Evolutionary conservation across 2,113 vertebrate genomes (phyloP), one percentile per base, ranked within the genome.

Genomic region (Vulpes ferrilata): DNA sequence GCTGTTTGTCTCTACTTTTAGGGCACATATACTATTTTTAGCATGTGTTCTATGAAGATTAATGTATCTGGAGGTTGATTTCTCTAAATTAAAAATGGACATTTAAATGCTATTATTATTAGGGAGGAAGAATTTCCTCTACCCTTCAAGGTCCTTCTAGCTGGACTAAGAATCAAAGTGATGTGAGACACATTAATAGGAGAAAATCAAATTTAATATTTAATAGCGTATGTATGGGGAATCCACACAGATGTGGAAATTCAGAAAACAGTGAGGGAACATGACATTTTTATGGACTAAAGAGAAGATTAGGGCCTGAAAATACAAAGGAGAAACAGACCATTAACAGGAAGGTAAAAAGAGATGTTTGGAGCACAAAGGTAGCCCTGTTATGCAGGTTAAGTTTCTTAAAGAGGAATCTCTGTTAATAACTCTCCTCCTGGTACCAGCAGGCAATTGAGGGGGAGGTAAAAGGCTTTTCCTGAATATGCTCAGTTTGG

Each of bases 1-100:
- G 57, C 69, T 97, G 48, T 94, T 90, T 97, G 53, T 93, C 96
- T 98, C 95, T 82, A 88, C 80, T 96, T 97, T 98, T 80, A 90
- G 80, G 88, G 53, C 69, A 92, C 27, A 22, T 89, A 8, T 65
- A 38, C 60, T 97, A 90, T 96, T 95, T 87, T 97, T 96, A 96
- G 60, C 48, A 80, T 96, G 53, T 84, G 32, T 93, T 95, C 43
- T 96, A 48, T 96, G 59, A 93, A 81, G 53, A 90, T 73, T 78
- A 82, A 48, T 96, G 27, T 82, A 89, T 90, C 48, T n/a, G 8
- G 51, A 96, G 35, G 35, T 83, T 95, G 32, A 93, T 48, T 93
- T 97, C 80, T 88, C 48, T 76, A 95, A 88, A 97, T 96, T 92
- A 90, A 92, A 96, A 85, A 20, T 62, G 30, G 90, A 81, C 84